A percentile compares a stretch with the other conserved stretches of the same genome.
These are phyloP conservation scores for Iguana delicatissima DNA, from an alignment of 2,797 vertebrate genomes.

Conservation along the genomic window DNA sequence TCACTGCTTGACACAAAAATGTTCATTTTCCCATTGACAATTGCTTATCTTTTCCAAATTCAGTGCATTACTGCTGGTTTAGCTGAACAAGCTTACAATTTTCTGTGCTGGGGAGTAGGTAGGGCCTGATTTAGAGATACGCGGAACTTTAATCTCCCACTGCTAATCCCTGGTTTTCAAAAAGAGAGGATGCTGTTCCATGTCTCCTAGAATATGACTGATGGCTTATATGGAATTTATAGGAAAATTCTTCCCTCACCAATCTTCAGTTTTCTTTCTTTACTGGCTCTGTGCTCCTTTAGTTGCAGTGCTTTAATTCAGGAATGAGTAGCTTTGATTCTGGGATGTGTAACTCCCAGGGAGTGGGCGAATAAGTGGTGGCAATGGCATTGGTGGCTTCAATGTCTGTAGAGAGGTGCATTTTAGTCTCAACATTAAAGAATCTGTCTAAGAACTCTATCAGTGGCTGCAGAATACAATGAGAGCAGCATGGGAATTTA, in stretches of 20 bases:
- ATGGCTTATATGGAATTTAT: too few species aligned
- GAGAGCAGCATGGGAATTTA: not conserved
- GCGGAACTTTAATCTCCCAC: not conserved
- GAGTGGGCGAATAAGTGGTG: too few species aligned
- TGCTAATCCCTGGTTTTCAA: not conserved
- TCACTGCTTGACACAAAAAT: slow-evolving; percentile 60
- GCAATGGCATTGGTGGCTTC: too few species aligned
- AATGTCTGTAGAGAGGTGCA: too few species aligned
- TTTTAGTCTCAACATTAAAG: too few species aligned
- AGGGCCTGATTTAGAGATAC: slow-evolving; percentile 5
- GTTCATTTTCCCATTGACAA: slow-evolving; percentile 56
- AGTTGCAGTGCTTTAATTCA: not conserved
- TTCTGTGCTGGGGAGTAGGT: not conserved
- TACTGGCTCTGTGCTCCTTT: not conserved
- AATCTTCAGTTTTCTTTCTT: not conserved
- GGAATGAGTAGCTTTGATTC: not conserved
- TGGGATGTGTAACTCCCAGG: not conserved
- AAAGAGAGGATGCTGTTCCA: not conserved
- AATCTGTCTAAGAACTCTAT: too few species aligned
- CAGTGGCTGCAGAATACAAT: not conserved
- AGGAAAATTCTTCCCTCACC: not conserved
- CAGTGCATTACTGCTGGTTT: slow-evolving; percentile 57
- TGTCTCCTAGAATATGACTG: not conserved
- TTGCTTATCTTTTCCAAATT: slow-evolving; percentile 59
- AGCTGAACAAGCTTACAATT: slow-evolving; percentile 50